Evolutionary conservation across 2,113 vertebrate species (phyloP), one percentile per base, ranked within the genome.

Genomic region (Muntiacus reevesi): DNA sequence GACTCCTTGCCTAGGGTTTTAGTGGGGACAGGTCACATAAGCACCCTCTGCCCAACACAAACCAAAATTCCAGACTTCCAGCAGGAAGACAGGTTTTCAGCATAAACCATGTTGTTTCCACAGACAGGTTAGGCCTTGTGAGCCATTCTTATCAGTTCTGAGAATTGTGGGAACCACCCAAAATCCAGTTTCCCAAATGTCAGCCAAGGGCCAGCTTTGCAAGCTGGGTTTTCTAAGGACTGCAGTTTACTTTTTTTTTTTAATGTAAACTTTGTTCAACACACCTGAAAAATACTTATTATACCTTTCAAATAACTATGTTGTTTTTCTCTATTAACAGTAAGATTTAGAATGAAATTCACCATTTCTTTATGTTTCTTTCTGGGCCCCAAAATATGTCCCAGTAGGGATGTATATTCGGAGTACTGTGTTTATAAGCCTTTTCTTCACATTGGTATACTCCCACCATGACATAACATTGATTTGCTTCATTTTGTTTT

Each of bases 401-500:
- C 30, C 13, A 78, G 54, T 47, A 25, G 64, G 71, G 17, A 16
- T n/a, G 9, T 84, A 7, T 15, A 8, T 23, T 86, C 30, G 87
- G 23, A 94, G 25, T 55, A 33, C 33, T 60, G 47, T 36, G n/a
- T 74, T 90, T 79, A 90, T n/a, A 93, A 79, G 57, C 28, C 40
- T 96, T 87, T 57, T 67, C 21, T 95, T 84, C 67, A 27, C 60
- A 2, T 36, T 87, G 55, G 33, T 91, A 4, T 52, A 19, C 12
- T 87, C 21, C 13, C 16, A 30, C 21, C 11, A 2, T 92, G 50
- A 74, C 54, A 33, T 4, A 27, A 40, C 17, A 50, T 43, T 64
- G 82, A 71, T 89, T 92, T 87, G 60, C 62, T 96, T 94, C 40
- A 62, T 11, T 96, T 84, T 95, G 78, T 87, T 97, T 92, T 89